Evolutionary conservation across 2,113 vertebrate species (phyloP).

Genomic region (Bufo bufo): DNA sequence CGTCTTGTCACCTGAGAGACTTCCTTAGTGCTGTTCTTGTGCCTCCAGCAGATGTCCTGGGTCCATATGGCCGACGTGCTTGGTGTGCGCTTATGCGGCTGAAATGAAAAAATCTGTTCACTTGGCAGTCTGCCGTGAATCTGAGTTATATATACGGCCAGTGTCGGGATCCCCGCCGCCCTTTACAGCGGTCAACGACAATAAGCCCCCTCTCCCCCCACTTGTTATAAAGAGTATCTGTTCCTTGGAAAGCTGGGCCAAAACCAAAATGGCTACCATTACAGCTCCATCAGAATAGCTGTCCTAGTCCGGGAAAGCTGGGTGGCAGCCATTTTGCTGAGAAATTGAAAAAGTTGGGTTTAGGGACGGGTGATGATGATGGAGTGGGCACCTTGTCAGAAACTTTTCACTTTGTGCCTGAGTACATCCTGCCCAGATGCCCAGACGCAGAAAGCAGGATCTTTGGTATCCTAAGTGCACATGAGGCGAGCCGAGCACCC

Average conservation of each 20-base stretch:
- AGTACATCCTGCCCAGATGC: conserved; percentile 14
- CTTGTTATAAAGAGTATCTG: no score
- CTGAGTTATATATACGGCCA: conserved; percentile 45
- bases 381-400: not conserved
- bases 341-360: no score
- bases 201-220: not conserved
- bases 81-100: conserved; percentile 51
- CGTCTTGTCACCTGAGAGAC: conserved; percentile 40
- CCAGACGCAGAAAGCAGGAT: conserved; percentile 26
- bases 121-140: conserved; percentile 33
- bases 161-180: not conserved
- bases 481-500: conserved; percentile 16
- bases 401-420: conserved; percentile 29
- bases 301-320: not conserved
- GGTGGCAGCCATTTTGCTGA: no score
- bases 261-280: not conserved
- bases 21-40: conserved; percentile 38
- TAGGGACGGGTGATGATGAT: no score
- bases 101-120: conserved; percentile 45
- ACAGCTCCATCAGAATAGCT: no score
- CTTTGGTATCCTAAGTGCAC: conserved; percentile 48
- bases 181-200: not conserved
- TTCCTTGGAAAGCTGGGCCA: no score
- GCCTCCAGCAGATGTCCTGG: conserved; percentile 47
- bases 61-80: conserved; percentile 39